A percentile compares a stretch with the other conserved stretches of the same genome.
Conservation (phyloP, 1,140 invertebrate genomes). For the Caenorhabditis tropicalis region DNA sequence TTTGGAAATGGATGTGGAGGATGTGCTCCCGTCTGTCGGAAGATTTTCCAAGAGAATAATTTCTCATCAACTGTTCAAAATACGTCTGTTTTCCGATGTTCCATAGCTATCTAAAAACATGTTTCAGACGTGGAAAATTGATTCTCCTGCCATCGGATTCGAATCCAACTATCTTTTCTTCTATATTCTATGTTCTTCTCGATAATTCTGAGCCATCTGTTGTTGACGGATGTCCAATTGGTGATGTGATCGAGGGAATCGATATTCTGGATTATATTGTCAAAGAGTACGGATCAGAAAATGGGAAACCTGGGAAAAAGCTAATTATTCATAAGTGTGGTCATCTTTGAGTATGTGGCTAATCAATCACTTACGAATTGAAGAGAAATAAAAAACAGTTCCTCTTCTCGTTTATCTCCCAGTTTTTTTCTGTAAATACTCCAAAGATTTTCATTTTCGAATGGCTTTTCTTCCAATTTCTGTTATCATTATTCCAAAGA, state of each 20-base stretch:
- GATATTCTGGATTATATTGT: not conserved
- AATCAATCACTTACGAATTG: too few relatives aligned
- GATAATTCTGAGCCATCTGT: not conserved
- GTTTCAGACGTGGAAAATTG: conserved; percentile 21
- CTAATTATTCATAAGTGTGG: conserved; percentile 11
- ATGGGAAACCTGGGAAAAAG: not conserved
- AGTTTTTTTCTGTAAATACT: not conserved
- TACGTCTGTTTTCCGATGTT: not conserved
- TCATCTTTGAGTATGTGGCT: conserved; percentile 6
- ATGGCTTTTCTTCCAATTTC: not conserved
- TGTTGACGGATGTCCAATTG: conserved; percentile 14
- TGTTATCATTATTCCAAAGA: not conserved
- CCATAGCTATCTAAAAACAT: too few relatives aligned
- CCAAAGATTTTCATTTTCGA: too few relatives aligned
- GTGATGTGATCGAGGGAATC: conserved; percentile 2
- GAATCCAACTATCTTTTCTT: conserved; percentile 7
- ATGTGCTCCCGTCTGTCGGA: conserved; percentile 8
- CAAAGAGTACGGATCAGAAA: conserved; percentile 2
- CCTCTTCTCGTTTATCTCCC: too few relatives aligned
- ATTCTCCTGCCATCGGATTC: conserved; percentile 3
- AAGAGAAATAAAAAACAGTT: too few relatives aligned
- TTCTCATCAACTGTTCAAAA: conserved; percentile 6
- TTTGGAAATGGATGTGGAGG: conserved; percentile 5
- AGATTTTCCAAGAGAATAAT: conserved; percentile 11
- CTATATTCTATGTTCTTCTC: conserved; percentile 9